Evolutionary conservation across 2,113 vertebrate species (phyloP).

Genomic region (Neolamprologus hecqui): DNA sequence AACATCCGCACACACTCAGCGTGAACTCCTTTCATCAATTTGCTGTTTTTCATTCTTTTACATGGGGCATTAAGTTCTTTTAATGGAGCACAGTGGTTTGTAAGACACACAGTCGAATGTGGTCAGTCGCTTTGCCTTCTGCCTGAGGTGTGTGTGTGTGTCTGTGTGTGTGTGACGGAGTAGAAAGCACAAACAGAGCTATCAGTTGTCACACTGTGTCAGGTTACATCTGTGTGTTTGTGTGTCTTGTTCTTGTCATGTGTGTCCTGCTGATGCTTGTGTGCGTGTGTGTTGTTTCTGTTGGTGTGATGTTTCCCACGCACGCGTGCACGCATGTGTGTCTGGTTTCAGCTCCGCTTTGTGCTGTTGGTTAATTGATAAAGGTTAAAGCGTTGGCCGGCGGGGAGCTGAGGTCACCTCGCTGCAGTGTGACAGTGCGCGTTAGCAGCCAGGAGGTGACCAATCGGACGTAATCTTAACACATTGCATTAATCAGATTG

Average conservation of each 20-base stretch:
- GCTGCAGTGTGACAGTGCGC: background rate
- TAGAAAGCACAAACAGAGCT: constrained; percentile 49
- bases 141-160: constrained; percentile 19
- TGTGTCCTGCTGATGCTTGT: background rate
- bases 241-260: background rate
- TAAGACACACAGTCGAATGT: constrained; percentile 13
- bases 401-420: constrained; percentile 27
- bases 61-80: constrained; percentile 56
- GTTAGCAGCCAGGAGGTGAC: background rate
- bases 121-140: constrained; percentile 36
- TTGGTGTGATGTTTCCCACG: background rate
- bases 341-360: constrained; percentile 51
- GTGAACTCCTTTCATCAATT: constrained; percentile 38
- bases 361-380: constrained; percentile 68
- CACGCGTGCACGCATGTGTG: constrained; percentile 12
- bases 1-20: constrained; percentile 17
- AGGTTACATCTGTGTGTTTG: constrained; percentile 22
- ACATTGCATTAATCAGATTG: background rate
- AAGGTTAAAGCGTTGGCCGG: constrained; percentile 53
- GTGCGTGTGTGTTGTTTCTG: background rate
- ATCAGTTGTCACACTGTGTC: constrained; percentile 56
- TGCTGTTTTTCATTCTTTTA: constrained; percentile 45
- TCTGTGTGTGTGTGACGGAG: background rate
- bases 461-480: background rate
- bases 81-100: constrained; percentile 55